These are phyloP conservation scores for Rousettus leschenaultii DNA, from an alignment of 2,113 vertebrate species.

Conservation along the genomic window DNA sequence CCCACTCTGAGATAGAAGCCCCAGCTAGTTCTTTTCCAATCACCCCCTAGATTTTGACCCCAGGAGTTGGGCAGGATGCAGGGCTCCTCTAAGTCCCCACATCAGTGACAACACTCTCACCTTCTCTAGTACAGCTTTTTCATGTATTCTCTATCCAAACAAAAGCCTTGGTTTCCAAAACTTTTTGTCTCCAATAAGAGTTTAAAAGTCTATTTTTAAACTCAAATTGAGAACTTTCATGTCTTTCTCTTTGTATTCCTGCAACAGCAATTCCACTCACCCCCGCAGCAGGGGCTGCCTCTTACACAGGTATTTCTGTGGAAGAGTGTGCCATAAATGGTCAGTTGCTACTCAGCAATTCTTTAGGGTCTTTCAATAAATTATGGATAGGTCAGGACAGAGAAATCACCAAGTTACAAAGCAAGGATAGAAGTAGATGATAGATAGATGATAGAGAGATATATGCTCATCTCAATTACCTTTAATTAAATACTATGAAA, in stretches of 20 bases:
- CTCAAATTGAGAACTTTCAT: background rate
- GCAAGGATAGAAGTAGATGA: background rate
- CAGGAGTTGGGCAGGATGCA: background rate
- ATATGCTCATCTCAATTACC: background rate
- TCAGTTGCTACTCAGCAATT: background rate
- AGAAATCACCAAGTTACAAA: background rate
- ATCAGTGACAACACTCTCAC: background rate
- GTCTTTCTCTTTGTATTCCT: conserved; percentile 9
- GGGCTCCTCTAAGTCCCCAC: background rate
- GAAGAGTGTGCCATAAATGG: background rate
- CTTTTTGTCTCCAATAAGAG: background rate
- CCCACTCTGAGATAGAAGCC: background rate
- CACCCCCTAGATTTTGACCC: background rate
- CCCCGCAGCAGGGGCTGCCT: background rate
- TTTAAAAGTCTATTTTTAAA: conserved; percentile 35
- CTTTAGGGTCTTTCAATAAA: background rate
- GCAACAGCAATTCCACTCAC: background rate
- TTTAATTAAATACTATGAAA: conserved; percentile 14
- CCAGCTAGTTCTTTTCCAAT: background rate
- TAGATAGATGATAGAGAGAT: background rate
- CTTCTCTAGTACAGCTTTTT: background rate
- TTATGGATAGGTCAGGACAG: background rate
- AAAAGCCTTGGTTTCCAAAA: background rate
- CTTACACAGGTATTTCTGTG: background rate
- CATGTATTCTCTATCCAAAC: background rate